Percentiles rank a stretch among this genome's conserved stretches.
These are phyloP conservation scores for Agapornis roseicollis DNA, from an alignment of 2,113 vertebrate genomes.

Conservation along the genomic window DNA sequence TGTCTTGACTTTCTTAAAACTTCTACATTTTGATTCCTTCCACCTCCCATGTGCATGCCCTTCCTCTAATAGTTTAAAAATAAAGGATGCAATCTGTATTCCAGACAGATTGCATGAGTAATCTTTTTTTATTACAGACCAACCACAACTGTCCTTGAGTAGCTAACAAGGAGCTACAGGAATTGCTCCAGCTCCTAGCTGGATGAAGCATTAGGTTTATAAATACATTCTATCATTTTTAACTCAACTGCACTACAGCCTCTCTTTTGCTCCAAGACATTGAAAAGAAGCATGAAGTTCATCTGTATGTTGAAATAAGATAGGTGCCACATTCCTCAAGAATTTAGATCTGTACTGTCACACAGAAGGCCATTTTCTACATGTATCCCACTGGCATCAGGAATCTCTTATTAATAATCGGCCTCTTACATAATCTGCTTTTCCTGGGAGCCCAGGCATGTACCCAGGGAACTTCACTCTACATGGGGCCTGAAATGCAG, in stretches of 20 bases:
- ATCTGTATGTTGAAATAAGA: background rate
- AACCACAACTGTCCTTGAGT: slow-evolving; percentile 61
- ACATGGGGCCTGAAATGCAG: background rate
- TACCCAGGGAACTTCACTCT: background rate
- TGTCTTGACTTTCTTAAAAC: background rate
- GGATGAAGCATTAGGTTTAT: slow-evolving; percentile 27
- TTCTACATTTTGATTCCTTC: slow-evolving; percentile 49
- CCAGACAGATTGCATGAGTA: slow-evolving; percentile 63
- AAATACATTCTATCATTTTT: slow-evolving; percentile 18
- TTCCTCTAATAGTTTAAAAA: slow-evolving; percentile 63
- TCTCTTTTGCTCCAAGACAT: background rate
- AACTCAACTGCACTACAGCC: background rate
- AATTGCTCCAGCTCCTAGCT: slow-evolving; percentile 35
- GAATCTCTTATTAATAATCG: background rate
- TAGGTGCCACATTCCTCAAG: background rate
- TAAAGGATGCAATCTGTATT: slow-evolving; percentile 67
- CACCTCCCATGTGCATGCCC: background rate
- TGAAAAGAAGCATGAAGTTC: background rate
- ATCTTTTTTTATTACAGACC: slow-evolving; percentile 64
- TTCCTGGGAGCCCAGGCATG: background rate
- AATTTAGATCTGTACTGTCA: background rate
- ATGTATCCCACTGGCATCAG: background rate
- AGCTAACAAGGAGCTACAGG: slow-evolving; percentile 28
- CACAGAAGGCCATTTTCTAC: background rate
- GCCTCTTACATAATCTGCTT: background rate